Evolutionary conservation across 2,113 vertebrate genomes (phyloP).

Genomic region (Microcebus jonahi): DNA sequence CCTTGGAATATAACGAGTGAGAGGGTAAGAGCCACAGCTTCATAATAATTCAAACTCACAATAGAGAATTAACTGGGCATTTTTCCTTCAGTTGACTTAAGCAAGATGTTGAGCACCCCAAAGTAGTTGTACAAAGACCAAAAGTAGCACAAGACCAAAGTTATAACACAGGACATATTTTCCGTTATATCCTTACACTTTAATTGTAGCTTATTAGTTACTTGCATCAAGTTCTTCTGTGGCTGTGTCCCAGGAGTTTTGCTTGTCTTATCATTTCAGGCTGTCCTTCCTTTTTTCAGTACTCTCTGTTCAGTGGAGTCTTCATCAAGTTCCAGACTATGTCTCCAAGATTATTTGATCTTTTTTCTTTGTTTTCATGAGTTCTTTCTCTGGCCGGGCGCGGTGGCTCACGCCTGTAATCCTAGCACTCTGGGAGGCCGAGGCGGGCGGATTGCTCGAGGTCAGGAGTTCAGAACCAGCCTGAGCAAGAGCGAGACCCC

Average conservation of each 20-base stretch:
- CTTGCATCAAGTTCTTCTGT: not conserved
- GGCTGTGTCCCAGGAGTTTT: not conserved
- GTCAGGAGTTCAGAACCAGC: no score
- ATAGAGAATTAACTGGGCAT: not conserved
- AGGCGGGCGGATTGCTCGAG: no score
- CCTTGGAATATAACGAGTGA: not conserved
- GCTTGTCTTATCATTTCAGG: not conserved
- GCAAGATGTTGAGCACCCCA: not conserved
- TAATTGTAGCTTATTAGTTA: not conserved
- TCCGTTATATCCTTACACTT: not conserved
- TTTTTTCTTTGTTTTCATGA: conserved; percentile 3
- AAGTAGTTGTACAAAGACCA: not conserved
- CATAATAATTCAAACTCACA: not conserved
- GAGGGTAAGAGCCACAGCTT: not conserved
- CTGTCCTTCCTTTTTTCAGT: not conserved
- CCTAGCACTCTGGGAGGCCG: no score
- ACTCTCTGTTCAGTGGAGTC: not conserved
- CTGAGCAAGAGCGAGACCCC: no score
- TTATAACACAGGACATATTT: not conserved
- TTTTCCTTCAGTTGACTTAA: not conserved
- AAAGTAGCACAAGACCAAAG: not conserved
- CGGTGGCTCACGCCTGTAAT: no score
- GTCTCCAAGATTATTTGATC: not conserved
- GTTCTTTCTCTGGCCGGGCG: no score
- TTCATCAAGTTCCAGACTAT: not conserved